Evolutionary conservation across 2,113 vertebrate species (phyloP).

Genomic region (Rhinoderma darwinii): DNA sequence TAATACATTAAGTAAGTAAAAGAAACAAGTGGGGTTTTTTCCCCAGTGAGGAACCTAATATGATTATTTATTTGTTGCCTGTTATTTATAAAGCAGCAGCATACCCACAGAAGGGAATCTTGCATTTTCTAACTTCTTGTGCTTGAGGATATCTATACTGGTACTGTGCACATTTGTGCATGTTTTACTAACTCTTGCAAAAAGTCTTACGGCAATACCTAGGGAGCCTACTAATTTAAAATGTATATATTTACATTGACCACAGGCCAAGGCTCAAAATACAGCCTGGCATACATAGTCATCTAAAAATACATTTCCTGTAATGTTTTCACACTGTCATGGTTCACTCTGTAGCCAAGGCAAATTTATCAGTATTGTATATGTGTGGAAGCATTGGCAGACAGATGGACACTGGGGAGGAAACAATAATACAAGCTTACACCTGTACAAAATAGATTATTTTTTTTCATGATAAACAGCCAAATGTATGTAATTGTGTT

Average conservation of each 20-base stretch:
- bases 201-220: neutral
- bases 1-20: too few relatives aligned
- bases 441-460: neutral
- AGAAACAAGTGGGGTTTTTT: too few relatives aligned
- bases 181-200: neutral
- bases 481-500: too few relatives aligned
- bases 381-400: neutral
- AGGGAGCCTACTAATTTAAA: neutral
- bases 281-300: neutral
- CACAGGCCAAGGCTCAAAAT: neutral
- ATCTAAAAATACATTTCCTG: neutral
- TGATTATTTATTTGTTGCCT: too few relatives aligned
- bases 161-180: neutral
- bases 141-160: neutral
- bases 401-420: neutral
- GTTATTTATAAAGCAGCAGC: too few relatives aligned
- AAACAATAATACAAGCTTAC: neutral
- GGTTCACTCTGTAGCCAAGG: neutral
- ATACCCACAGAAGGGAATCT: neutral
- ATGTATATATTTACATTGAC: constrained; percentile 24
- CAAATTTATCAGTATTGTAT: neutral
- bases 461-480: neutral
- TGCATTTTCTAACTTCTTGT: neutral
- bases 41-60: too few relatives aligned
- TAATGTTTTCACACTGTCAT: constrained; percentile 1